Conservation (phyloP, 2,888 invertebrate genomes). For the Ophion costatus region DNA sequence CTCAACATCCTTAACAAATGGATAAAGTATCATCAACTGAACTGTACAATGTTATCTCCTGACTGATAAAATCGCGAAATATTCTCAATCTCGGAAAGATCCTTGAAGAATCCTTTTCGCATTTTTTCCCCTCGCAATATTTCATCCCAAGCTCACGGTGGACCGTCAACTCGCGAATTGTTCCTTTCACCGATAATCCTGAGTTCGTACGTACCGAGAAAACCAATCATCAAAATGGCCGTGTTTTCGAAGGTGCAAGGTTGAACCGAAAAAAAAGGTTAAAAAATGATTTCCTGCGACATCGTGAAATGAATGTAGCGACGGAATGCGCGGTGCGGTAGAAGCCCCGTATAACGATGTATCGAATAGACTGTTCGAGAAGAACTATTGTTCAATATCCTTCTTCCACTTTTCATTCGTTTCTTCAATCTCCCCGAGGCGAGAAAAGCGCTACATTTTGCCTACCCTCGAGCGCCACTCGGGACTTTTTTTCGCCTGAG, state of each 20-base stretch:
- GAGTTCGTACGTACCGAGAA: neutral
- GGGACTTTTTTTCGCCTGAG: conserved; percentile 22
- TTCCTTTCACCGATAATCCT: neutral
- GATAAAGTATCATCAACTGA: too few species aligned
- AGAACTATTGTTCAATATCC: conserved; percentile 54
- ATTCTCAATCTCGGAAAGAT: too few species aligned
- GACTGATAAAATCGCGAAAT: too few species aligned
- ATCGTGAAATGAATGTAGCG: conserved; percentile 14
- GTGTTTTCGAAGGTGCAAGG: neutral
- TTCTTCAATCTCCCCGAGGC: conserved; percentile 40
- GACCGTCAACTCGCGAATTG: neutral
- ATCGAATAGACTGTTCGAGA: conserved; percentile 20
- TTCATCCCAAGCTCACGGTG: neutral
- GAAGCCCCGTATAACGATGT: neutral
- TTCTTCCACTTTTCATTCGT: conserved; percentile 40
- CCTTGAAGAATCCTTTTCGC: neutral
- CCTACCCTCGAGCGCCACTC: conserved; percentile 35
- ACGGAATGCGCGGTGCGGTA: neutral
- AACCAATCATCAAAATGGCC: too few species aligned
- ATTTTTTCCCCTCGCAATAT: neutral
- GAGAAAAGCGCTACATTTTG: conserved; percentile 49
- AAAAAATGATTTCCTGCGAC: conserved; percentile 17
- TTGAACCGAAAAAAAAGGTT: neutral
- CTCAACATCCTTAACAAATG: too few species aligned
- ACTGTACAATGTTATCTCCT: too few species aligned